Conservation (phyloP, 2,797 vertebrate genomes). For the Acipenser transmontanus region DNA sequence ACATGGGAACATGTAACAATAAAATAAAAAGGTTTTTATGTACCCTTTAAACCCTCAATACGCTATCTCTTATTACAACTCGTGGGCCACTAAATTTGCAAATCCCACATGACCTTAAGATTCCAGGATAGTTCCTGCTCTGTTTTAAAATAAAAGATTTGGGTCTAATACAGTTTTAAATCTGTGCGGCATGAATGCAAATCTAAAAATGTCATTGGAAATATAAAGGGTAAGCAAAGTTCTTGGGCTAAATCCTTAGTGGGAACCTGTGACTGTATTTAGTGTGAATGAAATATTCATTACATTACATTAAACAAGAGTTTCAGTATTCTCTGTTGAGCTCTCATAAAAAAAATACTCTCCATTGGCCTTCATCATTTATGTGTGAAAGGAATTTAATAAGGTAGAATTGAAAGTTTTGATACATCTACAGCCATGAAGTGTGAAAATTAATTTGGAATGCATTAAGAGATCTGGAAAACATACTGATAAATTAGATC, state of each 20-base stretch:
- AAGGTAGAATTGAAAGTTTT: background rate
- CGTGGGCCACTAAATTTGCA: slow-evolving; percentile 18
- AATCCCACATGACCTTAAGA: slow-evolving; percentile 21
- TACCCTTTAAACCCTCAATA: slow-evolving; percentile 21
- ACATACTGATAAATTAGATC: background rate
- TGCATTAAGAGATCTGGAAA: background rate
- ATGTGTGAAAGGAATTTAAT: background rate
- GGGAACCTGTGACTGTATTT: background rate
- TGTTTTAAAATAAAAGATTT: slow-evolving; percentile 17
- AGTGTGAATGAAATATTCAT: slow-evolving; percentile 19
- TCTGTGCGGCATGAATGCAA: slow-evolving; percentile 12
- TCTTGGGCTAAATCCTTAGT: slow-evolving; percentile 14
- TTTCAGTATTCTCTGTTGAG: slow-evolving; percentile 6
- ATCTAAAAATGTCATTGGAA: slow-evolving; percentile 17
- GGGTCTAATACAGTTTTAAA: slow-evolving; percentile 17
- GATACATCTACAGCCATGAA: background rate
- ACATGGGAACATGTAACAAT: no score
- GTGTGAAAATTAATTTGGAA: background rate
- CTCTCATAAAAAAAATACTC: slow-evolving; percentile 6
- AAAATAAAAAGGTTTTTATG: no score
- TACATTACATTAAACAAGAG: slow-evolving; percentile 10
- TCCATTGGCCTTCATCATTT: background rate
- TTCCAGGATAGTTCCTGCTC: background rate
- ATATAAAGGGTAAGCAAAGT: background rate
- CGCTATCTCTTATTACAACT: slow-evolving; percentile 3